A percentile compares a stretch with the other conserved stretches of the same genome.
phyloP scores from a whole-genome alignment of 2,888 invertebrate species.

The Helobdella robusta region DNA sequence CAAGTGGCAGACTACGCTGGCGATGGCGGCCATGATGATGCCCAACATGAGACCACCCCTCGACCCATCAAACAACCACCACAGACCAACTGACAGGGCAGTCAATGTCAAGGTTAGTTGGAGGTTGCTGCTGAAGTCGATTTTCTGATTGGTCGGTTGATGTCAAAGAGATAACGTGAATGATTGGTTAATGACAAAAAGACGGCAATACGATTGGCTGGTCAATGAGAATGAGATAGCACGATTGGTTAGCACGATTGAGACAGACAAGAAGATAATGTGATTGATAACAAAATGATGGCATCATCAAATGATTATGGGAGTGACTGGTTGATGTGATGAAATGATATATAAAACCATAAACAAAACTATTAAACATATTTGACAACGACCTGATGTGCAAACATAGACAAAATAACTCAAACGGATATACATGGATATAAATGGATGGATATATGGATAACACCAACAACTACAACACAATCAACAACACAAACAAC shows the following conservation, averaged over 20 bases:
- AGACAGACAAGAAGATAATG: not conserved
- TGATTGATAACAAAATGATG: not conserved
- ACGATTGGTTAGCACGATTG: not conserved
- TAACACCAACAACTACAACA: too few relatives aligned
- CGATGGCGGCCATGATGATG: constrained; percentile 48
- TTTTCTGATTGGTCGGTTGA: constrained; percentile 41
- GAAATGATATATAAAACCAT: too few relatives aligned
- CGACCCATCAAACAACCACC: constrained; percentile 52
- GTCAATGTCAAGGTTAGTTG: constrained; percentile 50
- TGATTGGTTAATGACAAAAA: too few relatives aligned
- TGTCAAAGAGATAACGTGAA: not conserved
- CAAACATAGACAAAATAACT: too few relatives aligned
- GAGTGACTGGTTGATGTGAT: too few relatives aligned
- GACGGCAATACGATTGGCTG: too few relatives aligned
- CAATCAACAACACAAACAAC: too few relatives aligned
- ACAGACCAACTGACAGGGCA: constrained; percentile 50
- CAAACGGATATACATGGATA: too few relatives aligned
- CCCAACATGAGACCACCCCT: constrained; percentile 50
- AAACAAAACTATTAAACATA: too few relatives aligned
- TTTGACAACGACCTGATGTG: too few relatives aligned
- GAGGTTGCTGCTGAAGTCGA: constrained; percentile 50
- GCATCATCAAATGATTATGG: not conserved
- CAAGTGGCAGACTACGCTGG: constrained; percentile 49
- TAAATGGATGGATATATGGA: too few relatives aligned
- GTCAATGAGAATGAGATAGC: too few relatives aligned